phyloP scores from a whole-genome alignment of 2,113 vertebrate genomes.

The Baryphthengus martii region DNA sequence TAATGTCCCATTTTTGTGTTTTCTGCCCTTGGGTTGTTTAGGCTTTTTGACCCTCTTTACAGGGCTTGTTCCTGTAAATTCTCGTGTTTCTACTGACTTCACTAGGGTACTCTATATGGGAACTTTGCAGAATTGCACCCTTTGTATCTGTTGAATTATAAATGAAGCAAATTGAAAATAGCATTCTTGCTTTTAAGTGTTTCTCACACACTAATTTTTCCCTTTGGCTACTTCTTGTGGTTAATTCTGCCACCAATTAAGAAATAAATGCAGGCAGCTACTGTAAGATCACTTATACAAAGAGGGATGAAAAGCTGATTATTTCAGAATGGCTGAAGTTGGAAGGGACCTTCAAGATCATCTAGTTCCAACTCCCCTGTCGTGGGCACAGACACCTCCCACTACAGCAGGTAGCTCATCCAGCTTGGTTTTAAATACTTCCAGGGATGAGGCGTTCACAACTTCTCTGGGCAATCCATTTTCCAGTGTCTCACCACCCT shows the following conservation, averaged over 20 bases:
- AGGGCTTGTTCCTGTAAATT: not conserved
- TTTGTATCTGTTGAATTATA: constrained; percentile 46
- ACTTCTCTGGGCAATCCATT: too few relatives aligned
- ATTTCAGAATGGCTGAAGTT: too few relatives aligned
- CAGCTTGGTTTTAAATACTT: too few relatives aligned
- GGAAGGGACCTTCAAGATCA: too few relatives aligned
- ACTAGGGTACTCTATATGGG: not conserved
- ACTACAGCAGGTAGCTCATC: too few relatives aligned
- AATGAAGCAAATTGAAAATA: constrained; percentile 30
- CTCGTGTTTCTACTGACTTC: not conserved
- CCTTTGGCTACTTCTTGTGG: not conserved
- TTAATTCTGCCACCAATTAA: not conserved
- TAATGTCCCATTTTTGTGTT: not conserved
- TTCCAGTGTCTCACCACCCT: too few relatives aligned
- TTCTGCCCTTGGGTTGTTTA: accelerated
- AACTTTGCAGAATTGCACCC: not conserved
- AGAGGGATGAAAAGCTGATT: not conserved
- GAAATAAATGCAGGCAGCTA: not conserved
- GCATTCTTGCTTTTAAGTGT: constrained; percentile 2
- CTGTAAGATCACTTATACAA: not conserved
- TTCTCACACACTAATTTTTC: not conserved
- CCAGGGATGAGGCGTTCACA: too few relatives aligned
- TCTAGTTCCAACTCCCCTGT: too few relatives aligned
- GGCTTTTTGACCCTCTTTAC: not conserved
- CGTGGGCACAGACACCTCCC: too few relatives aligned